Evolutionary conservation across 2,113 vertebrate species (phyloP), one percentile per base, ranked within the genome.

Genomic region (Apodemus speciosus): DNA sequence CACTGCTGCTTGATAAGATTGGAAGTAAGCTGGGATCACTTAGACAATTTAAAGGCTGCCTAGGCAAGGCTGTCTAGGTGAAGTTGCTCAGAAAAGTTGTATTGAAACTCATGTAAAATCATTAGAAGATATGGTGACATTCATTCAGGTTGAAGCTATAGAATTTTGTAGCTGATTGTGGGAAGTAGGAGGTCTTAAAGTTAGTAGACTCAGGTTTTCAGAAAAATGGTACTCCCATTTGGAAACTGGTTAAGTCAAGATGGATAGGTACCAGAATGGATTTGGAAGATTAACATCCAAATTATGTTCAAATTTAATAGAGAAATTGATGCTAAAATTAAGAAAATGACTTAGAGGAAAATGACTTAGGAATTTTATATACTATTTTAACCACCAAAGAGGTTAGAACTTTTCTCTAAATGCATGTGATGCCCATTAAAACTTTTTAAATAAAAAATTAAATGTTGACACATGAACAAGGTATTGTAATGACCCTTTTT

Each of bases 321-420:
- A 88, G 51, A 60, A 60, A 43, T 3, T 32, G 8, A 46, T 79
- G 25, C 32, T 84, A 69, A 83, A 94, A 49, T 35, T n/a, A 15
- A 86, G 46, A 43, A 88, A 83, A 32, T 58, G 3, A 60, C 56
- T 93, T 88, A 49, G 25, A 83, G 56, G 68, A 10, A 72, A 43
- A 38, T 72, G 43, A 46, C 43, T 46, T 46, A 20, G 15, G 60
- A 85, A 40, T 75, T 43, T 58, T 38, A 92, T 64, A 79, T 49
- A 6, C 6, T 20, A 56, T 76, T 58, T 64, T 40, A 93, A 46
- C 38, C 15, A 80, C 58, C 35, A 40, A 25, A 62, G 10, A 10
- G 4, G 13, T 53, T 94, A 56, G 58, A 86, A 18, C 20, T n/a
- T 80, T 89, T 92, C 32, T 68, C 92, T 46, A 83, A 91, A 51